Conservation (phyloP, 2,888 invertebrate species). For the Chorisops tibialis region DNA sequence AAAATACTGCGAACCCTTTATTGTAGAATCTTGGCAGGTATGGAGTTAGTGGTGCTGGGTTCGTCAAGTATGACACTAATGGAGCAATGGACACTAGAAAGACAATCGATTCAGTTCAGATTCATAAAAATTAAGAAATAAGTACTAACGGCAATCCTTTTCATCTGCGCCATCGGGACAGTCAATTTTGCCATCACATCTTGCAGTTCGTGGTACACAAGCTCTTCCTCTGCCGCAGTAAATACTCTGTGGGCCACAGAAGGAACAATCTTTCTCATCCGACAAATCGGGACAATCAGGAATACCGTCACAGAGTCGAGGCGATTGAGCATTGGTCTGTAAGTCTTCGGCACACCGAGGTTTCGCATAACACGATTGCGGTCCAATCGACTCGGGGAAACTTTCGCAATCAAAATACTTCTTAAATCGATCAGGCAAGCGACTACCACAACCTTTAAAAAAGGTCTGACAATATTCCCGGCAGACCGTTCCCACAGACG, state of each 20-base stretch:
- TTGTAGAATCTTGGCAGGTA: conserved; percentile 67
- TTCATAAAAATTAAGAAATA: background rate
- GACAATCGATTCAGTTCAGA: conserved; percentile 14
- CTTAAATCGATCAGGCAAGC: conserved; percentile 68
- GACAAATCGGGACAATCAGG: conserved; percentile 81
- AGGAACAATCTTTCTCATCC: conserved; percentile 76
- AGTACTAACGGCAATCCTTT: conserved; percentile 73
- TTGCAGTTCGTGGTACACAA: conserved; percentile 67
- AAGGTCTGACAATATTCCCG: conserved; percentile 82
- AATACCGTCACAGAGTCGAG: conserved; percentile 79
- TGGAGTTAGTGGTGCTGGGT: conserved; percentile 64
- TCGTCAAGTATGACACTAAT: conserved; percentile 61
- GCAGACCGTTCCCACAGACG: conserved; percentile 56
- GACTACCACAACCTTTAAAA: conserved; percentile 75
- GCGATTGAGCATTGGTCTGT: conserved; percentile 69
- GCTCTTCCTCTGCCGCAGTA: conserved; percentile 77
- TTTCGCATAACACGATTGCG: conserved; percentile 71
- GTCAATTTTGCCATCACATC: conserved; percentile 79
- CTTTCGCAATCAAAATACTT: conserved; percentile 72
- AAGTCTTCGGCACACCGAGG: conserved; percentile 78
- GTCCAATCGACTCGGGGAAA: conserved; percentile 75
- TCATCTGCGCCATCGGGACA: conserved; percentile 87
- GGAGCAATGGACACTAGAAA: conserved; percentile 71
- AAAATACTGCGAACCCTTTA: conserved; percentile 81
- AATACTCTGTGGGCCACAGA: conserved; percentile 68